phyloP scores from a whole-genome alignment of 2,113 vertebrate genomes.

The Oenanthe oenanthe region DNA sequence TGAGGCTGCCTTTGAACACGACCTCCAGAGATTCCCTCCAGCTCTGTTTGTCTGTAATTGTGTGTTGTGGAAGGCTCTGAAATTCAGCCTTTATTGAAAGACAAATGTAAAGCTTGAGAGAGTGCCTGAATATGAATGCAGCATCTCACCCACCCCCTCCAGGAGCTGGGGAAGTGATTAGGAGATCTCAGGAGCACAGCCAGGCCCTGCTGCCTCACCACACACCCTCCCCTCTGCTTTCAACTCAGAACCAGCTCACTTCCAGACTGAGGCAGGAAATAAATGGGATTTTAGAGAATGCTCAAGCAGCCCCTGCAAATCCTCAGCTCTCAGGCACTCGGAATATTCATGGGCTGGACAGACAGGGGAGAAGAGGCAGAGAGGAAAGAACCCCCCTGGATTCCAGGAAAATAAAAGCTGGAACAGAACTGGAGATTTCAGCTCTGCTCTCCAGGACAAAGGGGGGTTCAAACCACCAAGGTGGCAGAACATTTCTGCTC shows the following conservation, averaged over 20 bases:
- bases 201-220: neutral
- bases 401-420: neutral
- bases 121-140: neutral
- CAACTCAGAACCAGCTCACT: neutral
- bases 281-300: neutral
- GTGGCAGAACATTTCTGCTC: neutral
- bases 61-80: neutral
- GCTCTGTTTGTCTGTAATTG: slow-evolving; percentile 17
- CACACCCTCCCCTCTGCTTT: neutral
- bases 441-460: neutral
- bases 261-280: too few relatives aligned
- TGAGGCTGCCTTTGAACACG: slow-evolving; percentile 22
- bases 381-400: neutral
- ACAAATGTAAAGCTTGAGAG: slow-evolving; percentile 21
- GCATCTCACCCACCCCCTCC: neutral
- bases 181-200: neutral
- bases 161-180: neutral
- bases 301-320: neutral
- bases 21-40: slow-evolving; percentile 17
- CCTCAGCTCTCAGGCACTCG: neutral
- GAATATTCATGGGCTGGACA: neutral
- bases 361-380: neutral
- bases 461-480: neutral
- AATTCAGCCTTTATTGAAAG: neutral
- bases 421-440: neutral